Evolutionary conservation across 2,888 invertebrate species (phyloP), one percentile per base, ranked within the genome.

Genomic region (Limenitis camilla): DNA sequence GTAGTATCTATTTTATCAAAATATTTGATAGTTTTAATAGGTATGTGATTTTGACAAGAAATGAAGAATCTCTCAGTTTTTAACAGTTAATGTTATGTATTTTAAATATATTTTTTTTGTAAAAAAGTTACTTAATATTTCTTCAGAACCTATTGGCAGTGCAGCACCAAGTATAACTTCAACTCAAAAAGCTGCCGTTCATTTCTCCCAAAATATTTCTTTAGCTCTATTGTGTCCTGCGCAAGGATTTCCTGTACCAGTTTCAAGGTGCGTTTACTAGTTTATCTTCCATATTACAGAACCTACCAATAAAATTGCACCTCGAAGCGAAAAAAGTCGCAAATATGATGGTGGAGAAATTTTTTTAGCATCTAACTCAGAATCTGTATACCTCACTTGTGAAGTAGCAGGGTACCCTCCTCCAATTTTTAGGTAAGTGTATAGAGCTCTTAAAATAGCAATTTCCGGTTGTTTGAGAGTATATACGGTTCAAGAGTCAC

Each of bases 271-370:
- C 72, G 84, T 81, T 67, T 55, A 63, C 52, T 59, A 55, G 57
- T 60, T 19, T 61, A 56, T 61, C 67, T 74, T 72, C 67, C 74
- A 66, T 60, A 76, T 88, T 90, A 69, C 90, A 92, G 92, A 92
- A 84, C 91, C 91, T 48, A 91, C 91, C 49, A 91, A 89, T 84
- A 91, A 92, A 78, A 90, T 91, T 67, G 88, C 91, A 55, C 91
- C 92, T 62, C 81, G 88, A 69, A 83, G 81, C 66, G 83, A 85
- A 66, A 80, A 83, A 59, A 76, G 73, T 66, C 80, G 81, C 65
- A 76, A 74, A 66, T 79, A 74, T 53, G 76, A 76, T 60, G 77
- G 78, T 41, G 76, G 78, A 56, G 76, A 77, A 69, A 80, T 90
- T 67, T 78, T 90, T 64, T 74, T 82, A 64, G 77, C 76, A 49